These are phyloP conservation scores for Paramormyrops kingsleyae DNA, from an alignment of 2,113 vertebrate species.

Conservation along the genomic window DNA sequence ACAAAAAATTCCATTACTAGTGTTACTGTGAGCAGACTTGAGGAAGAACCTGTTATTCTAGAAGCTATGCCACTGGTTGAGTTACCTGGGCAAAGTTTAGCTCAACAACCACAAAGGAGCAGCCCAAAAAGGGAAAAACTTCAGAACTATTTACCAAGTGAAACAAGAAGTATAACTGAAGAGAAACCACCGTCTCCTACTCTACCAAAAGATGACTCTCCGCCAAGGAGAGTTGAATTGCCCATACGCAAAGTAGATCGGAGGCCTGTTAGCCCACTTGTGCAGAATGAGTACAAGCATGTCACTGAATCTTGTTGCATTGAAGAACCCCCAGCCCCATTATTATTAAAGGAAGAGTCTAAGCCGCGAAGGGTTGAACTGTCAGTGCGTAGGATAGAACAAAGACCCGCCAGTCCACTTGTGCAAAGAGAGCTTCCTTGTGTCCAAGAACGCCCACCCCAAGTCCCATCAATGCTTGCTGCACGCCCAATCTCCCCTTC, in stretches of 20 bases:
- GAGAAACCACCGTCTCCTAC: conserved; percentile 27
- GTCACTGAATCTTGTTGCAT: conserved; percentile 47
- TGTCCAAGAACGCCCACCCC: conserved; percentile 42
- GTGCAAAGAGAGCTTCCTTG: conserved; percentile 44
- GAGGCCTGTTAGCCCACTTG: conserved; percentile 59
- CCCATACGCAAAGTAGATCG: conserved; percentile 55
- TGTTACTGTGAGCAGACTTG: conserved; percentile 29
- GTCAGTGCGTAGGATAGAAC: conserved; percentile 52
- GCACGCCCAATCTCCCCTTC: conserved; percentile 36
- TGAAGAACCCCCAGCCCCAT: conserved; percentile 34
- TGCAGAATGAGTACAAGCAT: conserved; percentile 51
- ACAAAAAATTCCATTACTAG: conserved; percentile 36
- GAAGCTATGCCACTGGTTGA: conserved; percentile 60
- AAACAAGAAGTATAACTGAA: conserved; percentile 34
- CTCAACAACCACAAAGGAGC: conserved; percentile 43
- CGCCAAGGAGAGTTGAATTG: conserved; percentile 51
- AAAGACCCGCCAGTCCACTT: conserved; percentile 59
- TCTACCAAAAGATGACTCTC: conserved; percentile 47
- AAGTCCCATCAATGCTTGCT: conserved; percentile 40
- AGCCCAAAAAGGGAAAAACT: conserved; percentile 53
- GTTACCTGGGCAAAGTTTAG: conserved; percentile 54
- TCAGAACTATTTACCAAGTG: conserved; percentile 51
- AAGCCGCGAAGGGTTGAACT: conserved; percentile 51
- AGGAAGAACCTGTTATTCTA: conserved; percentile 38
- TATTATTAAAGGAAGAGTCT: conserved; percentile 38